Evolutionary conservation across 2,797 vertebrate species (phyloP).

Genomic region (Smutsia temminckii): DNA sequence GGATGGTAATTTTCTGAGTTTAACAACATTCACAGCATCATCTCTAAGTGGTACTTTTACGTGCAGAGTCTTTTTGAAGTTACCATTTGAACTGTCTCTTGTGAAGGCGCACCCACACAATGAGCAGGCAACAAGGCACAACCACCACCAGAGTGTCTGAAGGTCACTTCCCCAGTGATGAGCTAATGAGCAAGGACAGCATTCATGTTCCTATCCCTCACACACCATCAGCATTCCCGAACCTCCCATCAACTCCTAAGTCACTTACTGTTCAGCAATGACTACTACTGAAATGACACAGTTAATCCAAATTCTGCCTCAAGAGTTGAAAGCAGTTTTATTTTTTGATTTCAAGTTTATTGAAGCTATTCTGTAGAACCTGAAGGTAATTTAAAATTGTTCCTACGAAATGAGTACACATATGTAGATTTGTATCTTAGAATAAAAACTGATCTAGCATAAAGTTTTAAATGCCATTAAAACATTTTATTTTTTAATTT

Average conservation of each 20-base stretch:
- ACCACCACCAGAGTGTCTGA: not conserved
- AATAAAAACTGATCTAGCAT: not conserved
- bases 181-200: not conserved
- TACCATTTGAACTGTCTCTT: not conserved
- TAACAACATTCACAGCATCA: not conserved
- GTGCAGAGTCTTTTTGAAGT: not conserved
- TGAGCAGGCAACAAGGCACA: not conserved
- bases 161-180: not conserved
- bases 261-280: not conserved
- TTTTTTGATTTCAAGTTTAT: not conserved
- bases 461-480: not conserved
- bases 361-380: not conserved
- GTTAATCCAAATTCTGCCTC: not conserved
- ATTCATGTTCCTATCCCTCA: too few relatives aligned
- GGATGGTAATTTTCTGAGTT: not conserved
- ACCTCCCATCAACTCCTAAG: not conserved
- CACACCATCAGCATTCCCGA: not conserved
- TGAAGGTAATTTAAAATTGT: not conserved
- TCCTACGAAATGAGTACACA: not conserved
- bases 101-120: not conserved
- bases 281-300: not conserved
- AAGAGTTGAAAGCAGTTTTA: not conserved
- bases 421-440: not conserved
- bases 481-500: not conserved
- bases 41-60: not conserved